These are phyloP conservation scores for Festucalex cinctus DNA, from an alignment of 2,113 vertebrate species.

Conservation along the genomic window DNA sequence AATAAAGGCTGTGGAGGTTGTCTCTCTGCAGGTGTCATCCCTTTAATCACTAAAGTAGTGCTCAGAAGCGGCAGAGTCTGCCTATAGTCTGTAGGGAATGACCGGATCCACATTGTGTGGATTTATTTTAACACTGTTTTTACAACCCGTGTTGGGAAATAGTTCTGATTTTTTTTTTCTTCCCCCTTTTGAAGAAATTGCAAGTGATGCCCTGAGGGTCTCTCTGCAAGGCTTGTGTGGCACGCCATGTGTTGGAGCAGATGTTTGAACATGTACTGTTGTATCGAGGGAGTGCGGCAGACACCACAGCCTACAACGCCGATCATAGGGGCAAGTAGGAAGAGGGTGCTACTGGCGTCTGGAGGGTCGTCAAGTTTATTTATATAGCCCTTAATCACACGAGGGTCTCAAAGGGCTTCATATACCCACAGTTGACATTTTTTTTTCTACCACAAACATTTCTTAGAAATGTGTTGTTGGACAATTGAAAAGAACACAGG, in stretches of 20 bases:
- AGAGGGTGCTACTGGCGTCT: background rate
- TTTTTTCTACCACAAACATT: too few relatives aligned
- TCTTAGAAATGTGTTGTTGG: background rate
- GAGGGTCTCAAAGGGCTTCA: too few relatives aligned
- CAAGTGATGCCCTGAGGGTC: constrained; percentile 32
- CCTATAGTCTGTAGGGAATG: constrained; percentile 25
- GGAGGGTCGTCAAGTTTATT: too few relatives aligned
- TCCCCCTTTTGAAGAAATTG: constrained; percentile 23
- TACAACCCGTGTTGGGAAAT: constrained; percentile 25
- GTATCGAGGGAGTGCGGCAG: constrained; percentile 3
- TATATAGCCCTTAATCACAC: too few relatives aligned
- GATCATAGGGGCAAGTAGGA: background rate
- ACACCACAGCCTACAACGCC: constrained; percentile 18
- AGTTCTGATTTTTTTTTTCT: constrained; percentile 1
- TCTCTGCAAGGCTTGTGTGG: constrained; percentile 34
- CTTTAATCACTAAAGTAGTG: constrained; percentile 52
- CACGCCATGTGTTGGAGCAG: constrained; percentile 28
- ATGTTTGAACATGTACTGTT: constrained; percentile 41
- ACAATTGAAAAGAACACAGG: background rate
- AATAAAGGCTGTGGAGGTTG: constrained; percentile 33
- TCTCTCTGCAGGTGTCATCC: constrained; percentile 47
- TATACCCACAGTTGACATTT: too few relatives aligned
- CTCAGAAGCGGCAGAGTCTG: constrained; percentile 21
- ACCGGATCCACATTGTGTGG: constrained; percentile 28
- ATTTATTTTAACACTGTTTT: constrained; percentile 37